Base-by-base conservation (phyloP, 1,140 invertebrate genomes). In the Rhopalosiphum padi region DNA sequence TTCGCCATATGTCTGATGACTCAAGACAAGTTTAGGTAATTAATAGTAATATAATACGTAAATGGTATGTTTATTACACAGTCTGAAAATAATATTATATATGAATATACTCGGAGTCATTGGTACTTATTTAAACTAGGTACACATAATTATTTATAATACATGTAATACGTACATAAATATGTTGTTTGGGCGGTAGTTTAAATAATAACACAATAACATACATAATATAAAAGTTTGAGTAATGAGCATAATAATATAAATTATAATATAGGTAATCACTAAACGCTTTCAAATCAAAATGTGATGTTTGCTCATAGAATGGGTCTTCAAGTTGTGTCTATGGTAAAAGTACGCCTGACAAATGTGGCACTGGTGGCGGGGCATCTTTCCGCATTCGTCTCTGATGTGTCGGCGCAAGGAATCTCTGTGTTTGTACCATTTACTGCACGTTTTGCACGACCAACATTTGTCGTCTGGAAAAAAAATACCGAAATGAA, bases 341-440 rank as follows among this genome's bases (percentile, higher is more conserved):
- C 82, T 94, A 25, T 94, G 94, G 23, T 94, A 94, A 43, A 94
- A 94, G 8, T 77, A 68, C 22, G 60, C 48, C 21, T 92, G 53
- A 37, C 94, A 94, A 53, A 94, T 83, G 22, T 43, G 9, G 37
- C 94, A 94, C 21, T 55, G 37, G 60, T 93, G 93, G 0, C 53
- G n/a, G 1, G 93, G 94, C 91, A 86, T 93, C 82, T 96, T 95
- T 5, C 96, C 96, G 77, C 96, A 96, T 91, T 95, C 96, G 41
- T 96, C 96, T 23, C 96, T 95, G 48, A 96, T 95, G 93, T 97
- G 97, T 77, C 97, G 96, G 93, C 96, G 96, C 30, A 96, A 94
- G 25, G 96, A 96, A 9, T 95, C 94, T 60, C 95, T 96, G 89
- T 96, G 96, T 94, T 96, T 96, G 94, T 96, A 96, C 60, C 95